Base-by-base conservation (phyloP, 2,888 invertebrate genomes). In the Ypsolopha scabrella region DNA sequence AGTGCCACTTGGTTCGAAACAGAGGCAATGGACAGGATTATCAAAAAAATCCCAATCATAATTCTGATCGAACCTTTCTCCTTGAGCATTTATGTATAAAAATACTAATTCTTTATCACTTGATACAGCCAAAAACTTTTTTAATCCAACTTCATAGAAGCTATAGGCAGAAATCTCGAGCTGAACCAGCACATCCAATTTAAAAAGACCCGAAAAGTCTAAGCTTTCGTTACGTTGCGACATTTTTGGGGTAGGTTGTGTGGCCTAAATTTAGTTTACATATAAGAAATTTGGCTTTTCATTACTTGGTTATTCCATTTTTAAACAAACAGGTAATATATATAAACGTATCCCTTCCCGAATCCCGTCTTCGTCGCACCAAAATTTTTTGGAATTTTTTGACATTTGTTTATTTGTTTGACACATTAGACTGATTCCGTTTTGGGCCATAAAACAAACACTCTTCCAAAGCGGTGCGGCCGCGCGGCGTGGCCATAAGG, bases 1-100 rank as follows among this genome's bases (percentile, higher is more conserved):
- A 43, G 91, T 90, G 51, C 94, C 95, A 54, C 92, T 90, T 1
- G 94, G 93, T 79, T 95, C 94, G 75, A 96, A 95, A 72, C 94
- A 94, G 71, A 95, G 85, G 66, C 91, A 91, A 68, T 91, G 88
- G 53, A 92, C 88, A 39, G 79, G 82, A 71, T 85, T 83, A 57
- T 85, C 82, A 34, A 76, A 53, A 56, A 82, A 83, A 65, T 86
- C 85, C 87, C 87, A 87, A 57, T 83, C 80, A 58, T 77, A 80
- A 58, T 70, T 75, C 56, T 70, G 77, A 54, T 80, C 79, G 58
- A 69, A 73, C 49, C 80, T 70, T 52, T 83, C 79, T 2, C 68
- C 65, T 56, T 78, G 78, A 6, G 75, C 63, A 62, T 79, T 70
- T 43, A 87, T 75, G 54, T 78, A 82, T 35, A 80, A 62, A 57